Evolutionary conservation across 2,888 invertebrate genomes (phyloP).

Genomic region (Prionchulus punctatus): DNA sequence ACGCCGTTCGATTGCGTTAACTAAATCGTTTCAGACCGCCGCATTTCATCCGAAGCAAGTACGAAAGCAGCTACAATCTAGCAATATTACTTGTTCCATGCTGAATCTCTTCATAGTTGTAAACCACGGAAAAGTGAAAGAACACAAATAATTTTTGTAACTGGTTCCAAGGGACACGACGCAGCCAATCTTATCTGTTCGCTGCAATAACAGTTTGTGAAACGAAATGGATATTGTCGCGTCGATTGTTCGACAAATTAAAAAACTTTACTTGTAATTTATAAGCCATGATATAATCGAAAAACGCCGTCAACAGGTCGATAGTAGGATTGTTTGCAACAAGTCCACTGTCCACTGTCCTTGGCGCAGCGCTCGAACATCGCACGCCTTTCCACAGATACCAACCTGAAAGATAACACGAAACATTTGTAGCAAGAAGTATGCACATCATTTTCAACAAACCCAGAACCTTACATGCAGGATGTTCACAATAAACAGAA

Average conservation of each 20-base stretch:
- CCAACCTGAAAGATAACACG: conserved; percentile 34
- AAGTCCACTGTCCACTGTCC: conserved; percentile 67
- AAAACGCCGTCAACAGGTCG: conserved; percentile 76
- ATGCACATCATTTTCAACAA: too few species aligned
- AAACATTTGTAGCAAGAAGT: conserved; percentile 70
- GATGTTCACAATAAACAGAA: neutral
- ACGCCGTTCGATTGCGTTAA: conserved; percentile 82
- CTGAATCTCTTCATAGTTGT: too few species aligned
- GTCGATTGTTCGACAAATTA: too few species aligned
- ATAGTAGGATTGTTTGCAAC: conserved; percentile 93
- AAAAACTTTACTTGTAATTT: conserved; percentile 32
- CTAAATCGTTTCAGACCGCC: too few species aligned
- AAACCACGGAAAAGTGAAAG: too few species aligned
- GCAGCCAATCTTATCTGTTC: conserved; percentile 49
- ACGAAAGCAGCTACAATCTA: too few species aligned
- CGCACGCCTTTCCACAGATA: conserved; percentile 82
- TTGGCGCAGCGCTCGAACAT: conserved; percentile 89
- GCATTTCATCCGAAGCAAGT: too few species aligned
- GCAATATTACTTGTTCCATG: too few species aligned
- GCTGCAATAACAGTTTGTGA: conserved; percentile 31
- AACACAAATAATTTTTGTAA: too few species aligned
- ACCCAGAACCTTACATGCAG: neutral
- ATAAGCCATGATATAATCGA: conserved; percentile 26
- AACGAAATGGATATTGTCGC: too few species aligned
- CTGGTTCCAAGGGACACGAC: conserved; percentile 62